Conservation (phyloP, 2,888 invertebrate genomes). For the Fissipunctia ypsillon region DNA sequence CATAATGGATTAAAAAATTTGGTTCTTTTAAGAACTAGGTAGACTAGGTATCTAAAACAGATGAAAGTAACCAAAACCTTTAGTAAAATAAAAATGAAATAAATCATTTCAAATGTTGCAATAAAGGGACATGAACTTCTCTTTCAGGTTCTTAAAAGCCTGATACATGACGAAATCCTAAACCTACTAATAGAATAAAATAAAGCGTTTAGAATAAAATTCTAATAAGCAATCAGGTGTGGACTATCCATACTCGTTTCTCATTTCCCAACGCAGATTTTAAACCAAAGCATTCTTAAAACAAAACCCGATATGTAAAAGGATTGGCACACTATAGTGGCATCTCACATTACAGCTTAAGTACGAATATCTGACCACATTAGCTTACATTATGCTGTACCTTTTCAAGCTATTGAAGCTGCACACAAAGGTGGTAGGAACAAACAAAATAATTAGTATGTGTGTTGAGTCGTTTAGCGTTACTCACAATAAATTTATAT, state of each 20-base stretch:
- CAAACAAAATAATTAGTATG: conserved; percentile 86
- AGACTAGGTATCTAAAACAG: too few relatives aligned
- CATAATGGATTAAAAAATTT: neutral
- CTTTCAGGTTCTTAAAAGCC: too few relatives aligned
- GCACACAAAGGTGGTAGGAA: conserved; percentile 53
- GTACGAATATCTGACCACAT: conserved; percentile 75
- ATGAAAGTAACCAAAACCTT: too few relatives aligned
- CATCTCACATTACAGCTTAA: conserved; percentile 66
- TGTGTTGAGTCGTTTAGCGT: conserved; percentile 84
- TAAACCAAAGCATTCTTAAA: conserved; percentile 36
- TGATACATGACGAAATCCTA: neutral
- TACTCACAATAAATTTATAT: conserved; percentile 78
- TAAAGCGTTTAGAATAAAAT: neutral
- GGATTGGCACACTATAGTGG: conserved; percentile 45
- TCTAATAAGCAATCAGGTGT: conserved; percentile 34
- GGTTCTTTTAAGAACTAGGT: neutral
- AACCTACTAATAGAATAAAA: neutral
- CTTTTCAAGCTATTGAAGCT: conserved; percentile 49
- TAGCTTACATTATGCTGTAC: conserved; percentile 76
- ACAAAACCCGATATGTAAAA: conserved; percentile 33
- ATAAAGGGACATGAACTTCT: too few relatives aligned
- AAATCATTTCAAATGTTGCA: too few relatives aligned
- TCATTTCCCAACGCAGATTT: conserved; percentile 17
- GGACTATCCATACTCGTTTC: conserved; percentile 6
- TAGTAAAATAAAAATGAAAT: too few relatives aligned